These are phyloP conservation scores for Bolinopsis microptera DNA, from an alignment of 37 sponge, comb jelly and placozoan species.

Conservation along the genomic window DNA sequence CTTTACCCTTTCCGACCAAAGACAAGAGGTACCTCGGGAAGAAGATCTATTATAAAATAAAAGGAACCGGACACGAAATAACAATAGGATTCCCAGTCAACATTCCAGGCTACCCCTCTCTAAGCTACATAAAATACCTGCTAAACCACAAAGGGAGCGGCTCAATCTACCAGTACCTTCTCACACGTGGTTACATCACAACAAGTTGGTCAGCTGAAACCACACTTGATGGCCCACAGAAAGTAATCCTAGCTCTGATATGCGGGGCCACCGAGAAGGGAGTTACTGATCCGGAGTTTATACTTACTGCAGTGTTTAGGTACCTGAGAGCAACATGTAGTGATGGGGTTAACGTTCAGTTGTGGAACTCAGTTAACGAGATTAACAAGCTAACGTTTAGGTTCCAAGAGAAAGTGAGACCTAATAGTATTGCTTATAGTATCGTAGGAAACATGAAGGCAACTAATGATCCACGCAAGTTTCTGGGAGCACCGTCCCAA, in stretches of 20 bases:
- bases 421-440: not conserved
- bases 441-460: not conserved
- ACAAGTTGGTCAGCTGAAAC: not conserved
- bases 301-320: not conserved
- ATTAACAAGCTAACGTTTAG: not conserved
- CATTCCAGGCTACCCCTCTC: not conserved
- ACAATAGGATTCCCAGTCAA: not conserved
- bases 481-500: not conserved
- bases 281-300: not conserved
- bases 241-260: not conserved
- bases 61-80: not conserved
- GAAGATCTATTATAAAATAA: not conserved
- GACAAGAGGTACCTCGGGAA: not conserved
- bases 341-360: too few species aligned
- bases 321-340: too few species aligned
- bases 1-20: not conserved
- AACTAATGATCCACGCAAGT: not conserved
- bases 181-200: not conserved
- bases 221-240: not conserved
- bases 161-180: not conserved
- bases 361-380: too few species aligned
- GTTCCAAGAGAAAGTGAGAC: not conserved
- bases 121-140: not conserved
- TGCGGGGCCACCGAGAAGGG: not conserved
- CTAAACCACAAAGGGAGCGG: not conserved